Conservation (phyloP, 2,888 invertebrate species). For the Troilus luridus region DNA sequence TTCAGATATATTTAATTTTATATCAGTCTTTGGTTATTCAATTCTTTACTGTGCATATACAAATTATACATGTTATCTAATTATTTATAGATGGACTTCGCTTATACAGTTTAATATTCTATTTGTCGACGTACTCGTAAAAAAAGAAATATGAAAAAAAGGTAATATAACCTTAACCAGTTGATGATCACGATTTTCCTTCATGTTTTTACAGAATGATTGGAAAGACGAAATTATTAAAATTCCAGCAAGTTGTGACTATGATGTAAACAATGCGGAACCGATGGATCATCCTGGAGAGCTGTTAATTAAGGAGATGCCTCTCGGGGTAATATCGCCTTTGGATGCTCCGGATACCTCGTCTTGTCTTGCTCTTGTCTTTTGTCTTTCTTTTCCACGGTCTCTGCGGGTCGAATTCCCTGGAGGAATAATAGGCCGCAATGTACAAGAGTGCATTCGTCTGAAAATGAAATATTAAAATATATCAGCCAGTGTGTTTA, state of each 20-base stretch:
- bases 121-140: too few relatives aligned
- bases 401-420: background rate
- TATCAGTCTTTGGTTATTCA: too few relatives aligned
- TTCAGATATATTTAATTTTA: too few relatives aligned
- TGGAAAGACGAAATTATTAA: background rate
- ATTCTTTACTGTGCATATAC: too few relatives aligned
- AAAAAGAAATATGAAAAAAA: too few relatives aligned
- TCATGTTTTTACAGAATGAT: background rate
- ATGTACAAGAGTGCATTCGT: background rate
- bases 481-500: background rate
- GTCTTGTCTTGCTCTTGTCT: background rate
- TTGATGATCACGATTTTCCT: background rate
- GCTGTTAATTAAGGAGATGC: conserved; percentile 40
- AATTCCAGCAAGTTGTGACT: background rate
- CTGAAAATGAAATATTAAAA: background rate
- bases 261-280: background rate
- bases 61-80: too few relatives aligned
- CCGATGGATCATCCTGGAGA: background rate
- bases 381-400: background rate
- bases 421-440: background rate
- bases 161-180: too few relatives aligned
- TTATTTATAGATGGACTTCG: too few relatives aligned
- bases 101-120: too few relatives aligned
- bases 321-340: conserved; percentile 2
- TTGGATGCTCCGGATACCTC: background rate